phyloP scores from a whole-genome alignment of 2,888 invertebrate genomes.

The Xylocampa areola region DNA sequence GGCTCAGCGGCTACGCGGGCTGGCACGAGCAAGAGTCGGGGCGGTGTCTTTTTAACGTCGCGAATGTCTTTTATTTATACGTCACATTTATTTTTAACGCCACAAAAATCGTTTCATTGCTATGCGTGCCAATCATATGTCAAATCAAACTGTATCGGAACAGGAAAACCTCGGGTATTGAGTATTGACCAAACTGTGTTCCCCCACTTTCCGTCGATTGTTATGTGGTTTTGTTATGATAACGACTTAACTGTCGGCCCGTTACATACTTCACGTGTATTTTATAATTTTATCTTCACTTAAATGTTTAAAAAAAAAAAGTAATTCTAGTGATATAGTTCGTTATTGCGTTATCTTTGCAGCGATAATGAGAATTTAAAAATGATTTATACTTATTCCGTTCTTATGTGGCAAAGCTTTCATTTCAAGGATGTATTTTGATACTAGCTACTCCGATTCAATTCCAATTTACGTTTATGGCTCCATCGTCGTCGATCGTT shows the following conservation, averaged over 20 bases:
- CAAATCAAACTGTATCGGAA: slow-evolving; percentile 15
- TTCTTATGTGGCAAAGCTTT: neutral
- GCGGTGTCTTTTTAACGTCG: too few relatives aligned
- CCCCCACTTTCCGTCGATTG: slow-evolving; percentile 39
- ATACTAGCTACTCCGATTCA: too few relatives aligned
- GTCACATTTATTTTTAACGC: too few relatives aligned
- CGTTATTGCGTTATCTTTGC: neutral
- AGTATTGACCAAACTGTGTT: slow-evolving; percentile 40
- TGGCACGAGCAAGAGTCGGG: too few relatives aligned
- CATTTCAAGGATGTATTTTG: neutral
- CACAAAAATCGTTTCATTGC: slow-evolving; percentile 11
- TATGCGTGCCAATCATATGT: slow-evolving; percentile 29
- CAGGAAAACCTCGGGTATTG: slow-evolving; percentile 31
- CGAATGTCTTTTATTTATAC: too few relatives aligned
- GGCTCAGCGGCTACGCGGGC: too few relatives aligned
- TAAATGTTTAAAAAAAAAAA: neutral
- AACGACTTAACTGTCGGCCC: slow-evolving; percentile 8
- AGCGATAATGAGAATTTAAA: too few relatives aligned
- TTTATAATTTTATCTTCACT: slow-evolving; percentile 4
- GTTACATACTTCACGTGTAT: slow-evolving; percentile 8
- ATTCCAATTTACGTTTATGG: too few relatives aligned
- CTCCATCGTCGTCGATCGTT: too few relatives aligned
- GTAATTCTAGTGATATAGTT: neutral
- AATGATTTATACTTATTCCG: neutral
- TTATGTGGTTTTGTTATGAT: slow-evolving; percentile 28